phyloP scores from a whole-genome alignment of 2,113 vertebrate species.

The Coturnix japonica region DNA sequence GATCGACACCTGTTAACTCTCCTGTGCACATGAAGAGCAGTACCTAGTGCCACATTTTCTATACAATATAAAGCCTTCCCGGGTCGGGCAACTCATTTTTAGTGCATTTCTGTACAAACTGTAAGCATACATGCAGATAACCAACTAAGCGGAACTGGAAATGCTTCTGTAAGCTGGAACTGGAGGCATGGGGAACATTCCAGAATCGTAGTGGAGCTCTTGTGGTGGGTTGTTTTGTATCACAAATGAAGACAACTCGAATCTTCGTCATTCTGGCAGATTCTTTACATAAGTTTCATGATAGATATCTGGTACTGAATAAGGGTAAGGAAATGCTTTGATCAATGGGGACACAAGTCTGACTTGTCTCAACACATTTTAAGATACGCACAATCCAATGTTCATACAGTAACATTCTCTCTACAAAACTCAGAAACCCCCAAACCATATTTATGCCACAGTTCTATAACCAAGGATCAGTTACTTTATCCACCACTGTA shows the following conservation, averaged over 20 bases:
- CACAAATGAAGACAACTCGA: not conserved
- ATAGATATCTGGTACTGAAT: not conserved
- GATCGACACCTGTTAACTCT: conserved; percentile 69
- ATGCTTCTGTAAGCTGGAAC: conserved; percentile 27
- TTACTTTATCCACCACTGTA: not conserved
- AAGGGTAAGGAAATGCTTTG: conserved; percentile 26
- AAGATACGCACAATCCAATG: not conserved
- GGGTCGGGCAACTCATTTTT: conserved; percentile 56
- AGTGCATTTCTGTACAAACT: conserved; percentile 68
- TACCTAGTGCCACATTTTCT: conserved; percentile 67
- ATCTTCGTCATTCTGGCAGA: not conserved
- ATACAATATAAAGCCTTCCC: conserved; percentile 69
- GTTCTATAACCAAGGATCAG: not conserved
- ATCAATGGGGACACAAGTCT: not conserved
- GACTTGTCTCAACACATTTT: conserved; percentile 4
- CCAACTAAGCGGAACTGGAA: not conserved
- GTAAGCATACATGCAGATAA: conserved; percentile 27
- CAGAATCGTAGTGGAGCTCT: not conserved
- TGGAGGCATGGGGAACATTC: not conserved
- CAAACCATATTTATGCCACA: not conserved
- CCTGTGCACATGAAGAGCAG: conserved; percentile 71
- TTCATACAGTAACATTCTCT: not conserved
- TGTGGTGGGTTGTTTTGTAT: not conserved
- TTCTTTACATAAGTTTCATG: conserved; percentile 11
- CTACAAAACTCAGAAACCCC: conserved; percentile 5